Base-by-base conservation (phyloP, 1,140 invertebrate species). In the Marisa cornuarietis region DNA sequence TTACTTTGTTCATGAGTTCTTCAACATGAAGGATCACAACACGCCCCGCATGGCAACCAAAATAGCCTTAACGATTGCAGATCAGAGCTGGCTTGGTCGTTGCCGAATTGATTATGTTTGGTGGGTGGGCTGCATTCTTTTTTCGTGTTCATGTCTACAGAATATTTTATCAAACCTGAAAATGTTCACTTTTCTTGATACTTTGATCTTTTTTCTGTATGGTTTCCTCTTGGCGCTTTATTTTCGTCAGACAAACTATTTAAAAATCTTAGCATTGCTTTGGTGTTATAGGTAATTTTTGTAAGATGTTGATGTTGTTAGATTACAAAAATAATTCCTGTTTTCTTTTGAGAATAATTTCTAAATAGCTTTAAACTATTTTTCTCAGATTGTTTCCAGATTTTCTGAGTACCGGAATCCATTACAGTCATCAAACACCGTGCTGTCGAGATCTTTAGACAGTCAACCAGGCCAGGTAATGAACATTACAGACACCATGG, bases 401-500 rank as follows among this genome's bases (percentile, higher is more conserved):
- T 49, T 52, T 22, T 73, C 71, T 54, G 71, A 54, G 18, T 73
- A 73, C 71, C 71, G 51, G 18, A 51, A 73, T 24, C 71, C 71
- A 1, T n/a, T 73, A 22, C 42, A 52, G 10, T 54, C 42, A 16
- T 24, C 71, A 5, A 73, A 14, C 16, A 51, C 18, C 42, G 52
- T 73, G 22, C 51, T 73, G 71, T 73, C 71, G 7, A 13, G 71
- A 11, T 73, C 71, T 8, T 1, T 73, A n/a, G 71, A 73, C 71
- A 49, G 22, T 22, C 71, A 51, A 13, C n/a, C 51, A 22, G 71
- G 24, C 20, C 31, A 54, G 71, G 71, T 73, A 73, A 22, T 11
- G 18, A n/a, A 73, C 18, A 52, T 18, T 42, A 42, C 31, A 42
- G 31, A 42, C 31, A 42, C 31, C 3, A 42, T 42, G 31, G 31